Conservation (phyloP, 1,140 invertebrate genomes). For the Brachionus rotundiformis region DNA sequence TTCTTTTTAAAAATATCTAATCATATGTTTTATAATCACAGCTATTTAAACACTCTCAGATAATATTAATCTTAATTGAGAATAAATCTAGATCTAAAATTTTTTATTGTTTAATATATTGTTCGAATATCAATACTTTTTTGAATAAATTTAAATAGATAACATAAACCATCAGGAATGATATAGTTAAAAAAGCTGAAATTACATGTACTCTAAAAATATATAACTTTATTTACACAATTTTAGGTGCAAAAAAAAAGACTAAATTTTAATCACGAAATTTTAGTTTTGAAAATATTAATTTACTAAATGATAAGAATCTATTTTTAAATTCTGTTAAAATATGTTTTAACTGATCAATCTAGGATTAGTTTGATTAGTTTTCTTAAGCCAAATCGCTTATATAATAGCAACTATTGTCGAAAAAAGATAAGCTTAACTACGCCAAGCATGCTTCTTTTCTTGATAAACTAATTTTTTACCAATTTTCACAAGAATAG, state of each 20-base stretch:
- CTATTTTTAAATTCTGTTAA: background rate
- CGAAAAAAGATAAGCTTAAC: background rate
- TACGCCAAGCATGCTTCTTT: background rate
- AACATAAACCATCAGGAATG: too few relatives aligned
- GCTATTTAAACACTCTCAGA: too few relatives aligned
- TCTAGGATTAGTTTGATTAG: background rate
- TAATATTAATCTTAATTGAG: too few relatives aligned
- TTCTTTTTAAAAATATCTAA: too few relatives aligned
- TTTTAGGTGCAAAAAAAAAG: background rate
- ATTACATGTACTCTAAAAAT: too few relatives aligned
- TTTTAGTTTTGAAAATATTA: background rate
- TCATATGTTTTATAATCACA: too few relatives aligned
- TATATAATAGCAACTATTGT: background rate
- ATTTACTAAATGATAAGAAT: background rate
- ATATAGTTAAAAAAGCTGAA: too few relatives aligned
- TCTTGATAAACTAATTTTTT: constrained; percentile 10
- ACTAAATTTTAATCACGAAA: background rate
- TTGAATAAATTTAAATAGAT: too few relatives aligned
- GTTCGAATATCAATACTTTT: too few relatives aligned
- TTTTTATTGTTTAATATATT: too few relatives aligned
- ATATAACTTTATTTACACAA: too few relatives aligned
- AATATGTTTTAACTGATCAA: background rate
- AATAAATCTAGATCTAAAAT: too few relatives aligned
- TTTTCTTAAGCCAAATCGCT: background rate
- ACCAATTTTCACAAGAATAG: background rate